These are phyloP conservation scores for Epinephelus cyanopodus DNA, from an alignment of 2,113 vertebrate genomes.

Conservation along the genomic window DNA sequence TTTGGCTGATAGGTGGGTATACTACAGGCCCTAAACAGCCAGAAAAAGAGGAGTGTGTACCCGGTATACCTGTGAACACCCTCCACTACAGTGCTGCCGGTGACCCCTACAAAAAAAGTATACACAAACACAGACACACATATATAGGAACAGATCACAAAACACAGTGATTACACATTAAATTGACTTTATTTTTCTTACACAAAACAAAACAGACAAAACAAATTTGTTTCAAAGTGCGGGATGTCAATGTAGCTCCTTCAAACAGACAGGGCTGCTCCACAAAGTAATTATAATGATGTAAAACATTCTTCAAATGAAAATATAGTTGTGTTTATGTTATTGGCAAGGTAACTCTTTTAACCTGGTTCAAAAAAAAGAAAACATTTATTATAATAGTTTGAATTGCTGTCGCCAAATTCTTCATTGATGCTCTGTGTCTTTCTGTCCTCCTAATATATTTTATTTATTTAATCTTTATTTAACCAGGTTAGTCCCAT, in stretches of 20 bases:
- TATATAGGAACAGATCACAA: not conserved
- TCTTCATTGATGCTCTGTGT: not conserved
- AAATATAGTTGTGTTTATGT: not conserved
- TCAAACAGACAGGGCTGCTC: not conserved
- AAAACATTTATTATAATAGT: not conserved
- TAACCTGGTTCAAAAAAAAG: not conserved
- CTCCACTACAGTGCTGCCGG: too few species aligned
- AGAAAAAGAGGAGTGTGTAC: too few species aligned
- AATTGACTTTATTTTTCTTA: conserved; percentile 6
- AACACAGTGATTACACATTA: not conserved
- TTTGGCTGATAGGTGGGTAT: too few species aligned
- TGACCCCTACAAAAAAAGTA: too few species aligned
- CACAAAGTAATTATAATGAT: not conserved
- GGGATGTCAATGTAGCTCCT: not conserved
- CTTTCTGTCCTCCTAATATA: not conserved
- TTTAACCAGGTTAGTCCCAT: too few species aligned
- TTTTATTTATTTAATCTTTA: not conserved
- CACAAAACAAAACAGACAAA: not conserved
- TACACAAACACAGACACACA: not conserved
- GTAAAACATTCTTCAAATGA: not conserved
- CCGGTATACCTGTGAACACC: too few species aligned
- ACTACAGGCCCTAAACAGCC: too few species aligned
- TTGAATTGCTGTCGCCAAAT: not conserved
- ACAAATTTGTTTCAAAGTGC: not conserved
- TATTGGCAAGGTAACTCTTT: not conserved